Evolutionary conservation across 2,888 invertebrate species (phyloP).

Genomic region (Luperina testacea): DNA sequence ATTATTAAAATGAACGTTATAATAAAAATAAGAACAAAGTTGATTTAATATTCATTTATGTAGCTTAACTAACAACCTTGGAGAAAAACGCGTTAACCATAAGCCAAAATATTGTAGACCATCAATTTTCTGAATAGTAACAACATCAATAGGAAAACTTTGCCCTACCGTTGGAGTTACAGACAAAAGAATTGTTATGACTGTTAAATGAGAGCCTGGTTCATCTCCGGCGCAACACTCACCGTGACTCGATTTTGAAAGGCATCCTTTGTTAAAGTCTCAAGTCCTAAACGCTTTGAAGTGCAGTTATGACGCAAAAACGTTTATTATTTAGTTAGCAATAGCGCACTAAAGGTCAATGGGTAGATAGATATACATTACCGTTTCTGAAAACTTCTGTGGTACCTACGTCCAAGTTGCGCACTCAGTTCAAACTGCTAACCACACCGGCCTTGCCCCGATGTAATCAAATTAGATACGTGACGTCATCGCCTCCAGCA

Average conservation of each 20-base stretch:
- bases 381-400: slow-evolving; percentile 34
- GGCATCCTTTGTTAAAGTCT: slow-evolving; percentile 74
- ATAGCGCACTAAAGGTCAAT: slow-evolving; percentile 40
- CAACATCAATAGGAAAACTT: slow-evolving; percentile 27
- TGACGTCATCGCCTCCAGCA: slow-evolving; percentile 82
- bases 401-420: slow-evolving; percentile 46
- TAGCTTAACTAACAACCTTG: neutral
- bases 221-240: slow-evolving; percentile 71
- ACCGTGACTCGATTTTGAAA: slow-evolving; percentile 72
- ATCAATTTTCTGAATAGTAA: neutral
- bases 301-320: slow-evolving; percentile 69
- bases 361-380: slow-evolving; percentile 24
- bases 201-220: slow-evolving; percentile 70
- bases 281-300: slow-evolving; percentile 72
- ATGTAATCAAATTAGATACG: slow-evolving; percentile 86
- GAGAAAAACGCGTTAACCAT: neutral
- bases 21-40: slow-evolving; percentile 6
- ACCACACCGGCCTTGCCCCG: slow-evolving; percentile 81
- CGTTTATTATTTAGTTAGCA: slow-evolving; percentile 54
- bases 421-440: slow-evolving; percentile 77
- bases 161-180: slow-evolving; percentile 54
- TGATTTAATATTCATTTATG: slow-evolving; percentile 5
- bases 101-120: neutral
- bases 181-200: slow-evolving; percentile 62
- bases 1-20: slow-evolving; percentile 29